A percentile compares a stretch with the other conserved stretches of the same genome.
phyloP scores from a whole-genome alignment of 2,888 invertebrate genomes.

The Andrena dorsata region DNA sequence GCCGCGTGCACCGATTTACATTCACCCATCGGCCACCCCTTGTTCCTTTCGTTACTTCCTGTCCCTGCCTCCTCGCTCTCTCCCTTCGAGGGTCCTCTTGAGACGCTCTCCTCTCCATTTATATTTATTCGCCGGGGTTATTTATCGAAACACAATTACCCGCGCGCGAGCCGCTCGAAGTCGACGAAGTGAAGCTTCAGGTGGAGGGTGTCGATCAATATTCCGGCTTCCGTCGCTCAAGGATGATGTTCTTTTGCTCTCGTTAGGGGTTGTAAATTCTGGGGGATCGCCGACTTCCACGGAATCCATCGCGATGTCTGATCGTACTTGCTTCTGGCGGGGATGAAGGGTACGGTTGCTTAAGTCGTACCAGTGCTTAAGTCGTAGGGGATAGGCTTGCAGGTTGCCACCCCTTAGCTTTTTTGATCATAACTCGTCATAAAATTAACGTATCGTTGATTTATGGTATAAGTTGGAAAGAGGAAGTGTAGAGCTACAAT shows the following conservation, averaged over 20 bases:
- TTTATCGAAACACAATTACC: slow-evolving; percentile 62
- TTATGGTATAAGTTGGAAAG: no score
- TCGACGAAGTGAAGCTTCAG: slow-evolving; percentile 22
- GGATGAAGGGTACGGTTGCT: no score
- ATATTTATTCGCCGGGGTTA: slow-evolving; percentile 61
- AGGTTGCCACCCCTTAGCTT: no score
- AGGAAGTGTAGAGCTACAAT: no score
- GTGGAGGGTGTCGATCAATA: slow-evolving; percentile 22
- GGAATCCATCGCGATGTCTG: no score
- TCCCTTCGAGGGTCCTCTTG: slow-evolving; percentile 26
- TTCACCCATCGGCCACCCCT: slow-evolving; percentile 34
- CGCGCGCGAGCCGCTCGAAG: slow-evolving; percentile 19
- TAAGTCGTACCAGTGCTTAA: no score
- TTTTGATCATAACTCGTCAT: no score
- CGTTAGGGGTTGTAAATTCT: no score
- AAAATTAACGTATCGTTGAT: no score
- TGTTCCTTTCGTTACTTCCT: slow-evolving; percentile 9
- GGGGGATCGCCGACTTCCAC: no score
- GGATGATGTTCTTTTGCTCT: neutral
- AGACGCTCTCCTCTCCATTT: slow-evolving; percentile 43
- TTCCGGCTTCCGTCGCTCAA: neutral
- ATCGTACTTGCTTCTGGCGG: no score
- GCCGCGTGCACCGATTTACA: slow-evolving; percentile 69
- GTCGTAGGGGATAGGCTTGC: no score
- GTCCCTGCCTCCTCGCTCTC: neutral